phyloP scores from a whole-genome alignment of 2,888 invertebrate genomes.

The Odontocolon sp. region DNA sequence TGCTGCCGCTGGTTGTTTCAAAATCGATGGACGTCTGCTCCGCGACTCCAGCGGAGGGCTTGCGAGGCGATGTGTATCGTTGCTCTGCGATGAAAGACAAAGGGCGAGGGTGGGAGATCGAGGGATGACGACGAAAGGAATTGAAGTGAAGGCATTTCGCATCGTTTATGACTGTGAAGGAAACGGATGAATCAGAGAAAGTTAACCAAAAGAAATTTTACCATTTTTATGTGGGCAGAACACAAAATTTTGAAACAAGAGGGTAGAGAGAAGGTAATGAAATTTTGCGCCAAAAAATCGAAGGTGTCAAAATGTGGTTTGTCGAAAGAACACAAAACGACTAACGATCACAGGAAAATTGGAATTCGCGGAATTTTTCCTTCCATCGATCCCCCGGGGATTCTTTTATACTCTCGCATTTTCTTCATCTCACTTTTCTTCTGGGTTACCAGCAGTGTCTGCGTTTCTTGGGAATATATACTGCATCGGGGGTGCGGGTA shows the following conservation, averaged over 20 bases:
- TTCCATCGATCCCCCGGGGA: slow-evolving; percentile 33
- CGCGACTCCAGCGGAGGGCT: slow-evolving; percentile 15
- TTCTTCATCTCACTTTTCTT: slow-evolving; percentile 16
- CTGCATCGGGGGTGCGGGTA: neutral
- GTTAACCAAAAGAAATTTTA: slow-evolving; percentile 8
- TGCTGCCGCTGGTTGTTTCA: slow-evolving; percentile 42
- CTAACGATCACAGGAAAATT: slow-evolving; percentile 31
- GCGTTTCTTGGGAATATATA: neutral
- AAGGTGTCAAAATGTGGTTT: no score
- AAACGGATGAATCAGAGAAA: no score
- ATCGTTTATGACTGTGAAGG: no score
- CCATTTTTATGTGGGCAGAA: neutral
- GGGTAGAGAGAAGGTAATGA: slow-evolving; percentile 18
- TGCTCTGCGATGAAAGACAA: slow-evolving; percentile 21
- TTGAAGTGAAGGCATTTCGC: no score
- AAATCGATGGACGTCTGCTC: slow-evolving; percentile 56
- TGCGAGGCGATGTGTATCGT: neutral
- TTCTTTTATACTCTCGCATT: slow-evolving; percentile 14
- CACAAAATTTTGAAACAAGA: no score
- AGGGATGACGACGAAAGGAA: no score
- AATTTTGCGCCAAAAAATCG: slow-evolving; percentile 42
- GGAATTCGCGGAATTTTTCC: slow-evolving; percentile 33
- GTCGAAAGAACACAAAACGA: slow-evolving; percentile 23
- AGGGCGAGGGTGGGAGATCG: neutral
- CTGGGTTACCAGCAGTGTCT: slow-evolving; percentile 18